A percentile compares a stretch with the other conserved stretches of the same genome.
phyloP scores from a whole-genome alignment of 2,888 invertebrate genomes.

The Elysia crispata region DNA sequence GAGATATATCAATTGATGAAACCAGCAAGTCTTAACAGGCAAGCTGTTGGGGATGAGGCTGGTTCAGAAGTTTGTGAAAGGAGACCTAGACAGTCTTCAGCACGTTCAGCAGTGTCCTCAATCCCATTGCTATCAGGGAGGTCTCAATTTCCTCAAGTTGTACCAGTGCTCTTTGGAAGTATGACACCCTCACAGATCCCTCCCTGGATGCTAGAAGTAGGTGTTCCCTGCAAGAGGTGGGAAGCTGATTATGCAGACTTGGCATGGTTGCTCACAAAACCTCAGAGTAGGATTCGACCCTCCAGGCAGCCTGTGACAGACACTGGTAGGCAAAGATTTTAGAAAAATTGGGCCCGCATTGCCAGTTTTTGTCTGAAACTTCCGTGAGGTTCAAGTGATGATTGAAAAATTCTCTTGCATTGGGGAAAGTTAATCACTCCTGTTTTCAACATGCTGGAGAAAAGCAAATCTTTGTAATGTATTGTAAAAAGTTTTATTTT shows the following conservation, averaged over 20 bases:
- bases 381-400: no score
- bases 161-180: conserved; percentile 65
- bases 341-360: no score
- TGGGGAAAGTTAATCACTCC: no score
- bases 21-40: conserved; percentile 55
- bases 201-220: conserved; percentile 56
- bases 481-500: no score
- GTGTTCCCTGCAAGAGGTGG: conserved; percentile 62
- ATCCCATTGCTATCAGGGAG: no score
- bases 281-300: conserved; percentile 58
- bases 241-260: conserved; percentile 69
- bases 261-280: conserved; percentile 69
- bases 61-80: no score
- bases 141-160: conserved; percentile 58
- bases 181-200: conserved; percentile 57
- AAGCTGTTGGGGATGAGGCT: conserved; percentile 19
- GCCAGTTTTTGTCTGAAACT: no score
- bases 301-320: background rate
- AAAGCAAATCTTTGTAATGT: no score
- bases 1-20: conserved; percentile 68
- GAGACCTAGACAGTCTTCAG: conserved; percentile 51
- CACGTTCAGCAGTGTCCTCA: conserved; percentile 58
- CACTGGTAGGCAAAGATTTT: background rate
- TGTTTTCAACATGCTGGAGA: no score
- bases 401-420: no score